Conservation (phyloP, 2,113 vertebrate genomes). For the Motacilla tschutschensis region DNA sequence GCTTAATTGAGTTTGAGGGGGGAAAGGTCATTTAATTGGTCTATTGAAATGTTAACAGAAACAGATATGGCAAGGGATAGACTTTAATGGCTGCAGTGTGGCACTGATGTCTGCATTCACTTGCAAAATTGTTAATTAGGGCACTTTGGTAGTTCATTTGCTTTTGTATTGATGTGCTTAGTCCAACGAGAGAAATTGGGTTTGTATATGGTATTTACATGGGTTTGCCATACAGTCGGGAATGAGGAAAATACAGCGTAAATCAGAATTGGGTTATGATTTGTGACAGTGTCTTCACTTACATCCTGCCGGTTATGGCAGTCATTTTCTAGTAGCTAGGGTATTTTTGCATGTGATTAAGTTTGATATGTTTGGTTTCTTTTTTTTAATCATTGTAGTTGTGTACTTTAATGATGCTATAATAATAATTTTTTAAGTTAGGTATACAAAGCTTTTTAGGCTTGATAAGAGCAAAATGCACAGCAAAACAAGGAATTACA, state of each 20-base stretch:
- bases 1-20: constrained; percentile 86
- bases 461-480: not conserved
- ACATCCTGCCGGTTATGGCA: not conserved
- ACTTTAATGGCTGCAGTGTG: constrained; percentile 87
- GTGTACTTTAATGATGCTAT: not conserved
- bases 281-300: not conserved
- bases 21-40: constrained; percentile 90
- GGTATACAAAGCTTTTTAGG: not conserved
- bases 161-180: constrained; percentile 88
- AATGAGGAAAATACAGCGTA: constrained; percentile 26
- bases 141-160: constrained; percentile 87
- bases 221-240: not conserved
- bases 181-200: constrained; percentile 82
- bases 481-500: not conserved
- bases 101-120: constrained; percentile 91
- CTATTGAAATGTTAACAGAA: constrained; percentile 95
- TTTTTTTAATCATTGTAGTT: not conserved
- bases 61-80: constrained; percentile 86
- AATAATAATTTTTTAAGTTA: not conserved
- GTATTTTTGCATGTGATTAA: not conserved
- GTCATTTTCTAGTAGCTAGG: not conserved
- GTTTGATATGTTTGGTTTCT: not conserved
- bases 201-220: constrained; percentile 65
- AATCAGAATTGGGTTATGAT: not conserved
- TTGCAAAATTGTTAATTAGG: constrained; percentile 93